Base-by-base conservation (phyloP, 2,888 invertebrate genomes). In the Rhagophthalmus giganteus region DNA sequence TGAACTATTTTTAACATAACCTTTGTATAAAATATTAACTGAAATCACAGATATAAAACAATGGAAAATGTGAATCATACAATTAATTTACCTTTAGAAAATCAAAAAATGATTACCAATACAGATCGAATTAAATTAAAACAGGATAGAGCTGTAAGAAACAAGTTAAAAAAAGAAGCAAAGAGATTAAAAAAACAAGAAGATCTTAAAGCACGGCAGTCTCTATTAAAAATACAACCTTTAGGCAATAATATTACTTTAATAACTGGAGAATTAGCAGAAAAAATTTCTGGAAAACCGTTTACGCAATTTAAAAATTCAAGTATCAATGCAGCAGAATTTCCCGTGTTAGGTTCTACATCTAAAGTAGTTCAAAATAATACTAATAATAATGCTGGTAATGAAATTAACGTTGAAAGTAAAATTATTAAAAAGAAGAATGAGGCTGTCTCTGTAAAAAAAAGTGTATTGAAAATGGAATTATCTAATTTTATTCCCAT, bases 121-220 rank as follows among this genome's bases (percentile, higher is more conserved):
- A 8, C 13, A 9, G 47, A 39, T 33, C 26, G 33, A 2, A 1
- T 16, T 4, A 32, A 54, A 50, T 37, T 64, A 9, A 55, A 55
- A 37, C 51, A 59, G 20, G 42, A 55, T 33, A 53, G 65, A 42
- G 60, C 46, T 42, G 27, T 55, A 30, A 46, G 64, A 41, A 65
- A 61, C 24, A 58, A 60, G 37, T 9, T 37, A 15, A 65, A 64
- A 54, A 53, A 57, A 35, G 35, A 38, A 31, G 26, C 34, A 28
- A 54, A 53, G 30, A 52, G 50, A 15, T 10, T 47, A 31, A 46
- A 60, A 42, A 58, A 50, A 37, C 24, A 48, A 34, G 40, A 46
- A 25, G 45, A 59, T 35, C 9, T 28, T 12, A 53, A 55, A 30
- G 41, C 39, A 45, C 55, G 45, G 27, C 15, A 46, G 35, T 31